A percentile compares a stretch with the other conserved stretches of the same genome.
Evolutionary conservation across 2,797 vertebrate species (phyloP).

Genomic region (Rhodeus uyekii): DNA sequence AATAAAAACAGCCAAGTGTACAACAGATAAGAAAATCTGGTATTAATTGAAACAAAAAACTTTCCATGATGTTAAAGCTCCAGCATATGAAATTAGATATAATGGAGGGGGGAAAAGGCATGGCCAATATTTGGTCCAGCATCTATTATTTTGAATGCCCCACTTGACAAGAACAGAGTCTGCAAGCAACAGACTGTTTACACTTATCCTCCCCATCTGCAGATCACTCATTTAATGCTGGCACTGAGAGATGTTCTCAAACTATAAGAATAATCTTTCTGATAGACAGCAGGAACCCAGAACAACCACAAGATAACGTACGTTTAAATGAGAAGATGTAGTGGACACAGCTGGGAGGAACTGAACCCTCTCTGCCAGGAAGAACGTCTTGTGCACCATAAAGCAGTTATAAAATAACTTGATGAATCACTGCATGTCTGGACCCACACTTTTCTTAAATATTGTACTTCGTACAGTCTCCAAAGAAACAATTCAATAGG

Average conservation of each 20-base stretch:
- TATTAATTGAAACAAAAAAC: not conserved
- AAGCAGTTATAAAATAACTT: not conserved
- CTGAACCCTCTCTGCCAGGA: conserved; percentile 1
- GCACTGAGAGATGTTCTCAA: conserved; percentile 37
- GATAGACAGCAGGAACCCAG: not conserved
- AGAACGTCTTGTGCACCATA: not conserved
- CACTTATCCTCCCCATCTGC: conserved; percentile 26
- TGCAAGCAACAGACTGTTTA: conserved; percentile 14
- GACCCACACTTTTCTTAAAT: not conserved
- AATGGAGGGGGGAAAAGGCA: not conserved
- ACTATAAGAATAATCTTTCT: conserved; percentile 45
- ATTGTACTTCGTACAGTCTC: not conserved
- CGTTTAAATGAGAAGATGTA: not conserved
- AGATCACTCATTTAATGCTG: conserved; percentile 35
- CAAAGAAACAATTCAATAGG: not conserved
- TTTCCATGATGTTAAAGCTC: conserved; percentile 3
- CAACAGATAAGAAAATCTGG: not conserved
- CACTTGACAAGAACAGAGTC: conserved; percentile 12
- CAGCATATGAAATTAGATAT: conserved; percentile 19
- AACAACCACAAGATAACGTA: not conserved
- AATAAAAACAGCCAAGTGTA: not conserved
- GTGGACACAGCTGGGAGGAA: conserved; percentile 4
- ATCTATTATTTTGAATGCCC: conserved; percentile 16
- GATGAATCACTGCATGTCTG: not conserved
- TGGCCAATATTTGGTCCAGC: not conserved